These are phyloP conservation scores for Hydrocynus forskahlii DNA, from an alignment of 2,797 vertebrate species.

Conservation along the genomic window DNA sequence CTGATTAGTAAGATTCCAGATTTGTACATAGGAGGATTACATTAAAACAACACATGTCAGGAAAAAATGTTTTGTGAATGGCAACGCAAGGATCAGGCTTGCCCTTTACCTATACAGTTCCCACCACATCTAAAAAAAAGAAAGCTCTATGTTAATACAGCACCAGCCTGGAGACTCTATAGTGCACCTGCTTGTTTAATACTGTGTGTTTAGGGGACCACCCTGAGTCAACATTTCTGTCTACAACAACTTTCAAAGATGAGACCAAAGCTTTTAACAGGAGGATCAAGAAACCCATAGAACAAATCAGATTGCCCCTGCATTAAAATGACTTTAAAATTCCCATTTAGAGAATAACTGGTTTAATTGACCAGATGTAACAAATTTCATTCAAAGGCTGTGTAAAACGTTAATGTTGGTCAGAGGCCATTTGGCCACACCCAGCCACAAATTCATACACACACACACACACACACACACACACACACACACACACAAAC, in stretches of 20 bases:
- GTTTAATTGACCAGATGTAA: neutral
- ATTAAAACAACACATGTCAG: conserved; percentile 76
- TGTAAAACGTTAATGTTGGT: conserved; percentile 1
- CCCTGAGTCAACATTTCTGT: conserved; percentile 54
- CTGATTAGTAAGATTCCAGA: conserved; percentile 64
- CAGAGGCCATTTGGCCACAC: neutral
- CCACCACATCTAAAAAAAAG: conserved; percentile 37
- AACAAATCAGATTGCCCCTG: neutral
- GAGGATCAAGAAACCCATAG: neutral
- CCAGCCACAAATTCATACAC: neutral
- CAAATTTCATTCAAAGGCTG: neutral
- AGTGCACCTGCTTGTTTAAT: conserved; percentile 50
- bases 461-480: conserved; percentile 57
- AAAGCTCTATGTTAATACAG: conserved; percentile 26
- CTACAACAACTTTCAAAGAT: conserved; percentile 39
- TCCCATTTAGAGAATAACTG: neutral
- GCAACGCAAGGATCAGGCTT: conserved; percentile 60
- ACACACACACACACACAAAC: conserved; percentile 33
- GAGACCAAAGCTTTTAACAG: conserved; percentile 34
- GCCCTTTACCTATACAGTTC: conserved; percentile 56
- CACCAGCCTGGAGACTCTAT: conserved; percentile 2
- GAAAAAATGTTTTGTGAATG: conserved; percentile 65
- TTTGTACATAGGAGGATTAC: conserved; percentile 66
- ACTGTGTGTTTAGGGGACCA: conserved; percentile 30
- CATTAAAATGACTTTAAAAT: neutral